Evolutionary conservation across 2,113 vertebrate species (phyloP).

Genomic region (Gnathonemus echidnorhynchus): DNA sequence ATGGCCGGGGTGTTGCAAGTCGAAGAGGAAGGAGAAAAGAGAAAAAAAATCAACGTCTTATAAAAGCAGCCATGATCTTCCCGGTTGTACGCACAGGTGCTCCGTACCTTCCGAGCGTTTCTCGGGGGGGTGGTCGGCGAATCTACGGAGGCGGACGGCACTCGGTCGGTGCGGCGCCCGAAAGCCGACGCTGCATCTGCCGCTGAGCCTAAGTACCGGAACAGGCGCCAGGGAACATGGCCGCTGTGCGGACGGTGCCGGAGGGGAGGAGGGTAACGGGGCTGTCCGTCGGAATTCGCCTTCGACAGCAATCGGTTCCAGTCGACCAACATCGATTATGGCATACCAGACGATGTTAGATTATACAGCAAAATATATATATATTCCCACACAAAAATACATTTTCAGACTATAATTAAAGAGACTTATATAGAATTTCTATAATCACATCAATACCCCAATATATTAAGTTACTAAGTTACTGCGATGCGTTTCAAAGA

Average conservation of each 20-base stretch:
- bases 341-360: background rate
- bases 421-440: background rate
- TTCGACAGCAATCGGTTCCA: background rate
- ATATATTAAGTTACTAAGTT: background rate
- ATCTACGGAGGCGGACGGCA: background rate
- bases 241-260: background rate
- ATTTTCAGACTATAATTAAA: background rate
- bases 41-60: background rate
- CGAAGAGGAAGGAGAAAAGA: background rate
- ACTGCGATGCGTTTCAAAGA: background rate
- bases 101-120: background rate
- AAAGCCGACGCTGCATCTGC: background rate
- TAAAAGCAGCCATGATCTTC: background rate
- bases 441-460: background rate
- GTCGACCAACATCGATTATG: background rate
- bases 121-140: background rate
- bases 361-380: background rate
- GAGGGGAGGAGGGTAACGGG: background rate
- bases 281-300: background rate
- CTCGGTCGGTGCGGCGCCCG: background rate
- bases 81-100: background rate
- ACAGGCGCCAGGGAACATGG: slow-evolving; percentile 6
- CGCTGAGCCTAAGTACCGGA: slow-evolving; percentile 6
- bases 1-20: background rate
- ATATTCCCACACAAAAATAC: background rate